phyloP scores from a whole-genome alignment of 2,888 invertebrate species.

The Cylindroiulus punctatus region DNA sequence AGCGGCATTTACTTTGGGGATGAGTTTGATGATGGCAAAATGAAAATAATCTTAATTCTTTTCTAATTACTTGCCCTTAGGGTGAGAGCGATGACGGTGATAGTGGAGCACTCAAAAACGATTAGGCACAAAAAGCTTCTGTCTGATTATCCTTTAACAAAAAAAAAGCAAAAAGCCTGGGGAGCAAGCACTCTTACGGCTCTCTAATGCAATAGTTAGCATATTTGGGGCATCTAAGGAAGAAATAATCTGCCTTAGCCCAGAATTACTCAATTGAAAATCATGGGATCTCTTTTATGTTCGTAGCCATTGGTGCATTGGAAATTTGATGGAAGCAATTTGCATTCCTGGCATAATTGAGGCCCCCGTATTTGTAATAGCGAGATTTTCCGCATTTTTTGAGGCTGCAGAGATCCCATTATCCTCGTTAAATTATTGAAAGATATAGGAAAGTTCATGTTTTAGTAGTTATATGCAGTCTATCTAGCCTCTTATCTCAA shows the following conservation, averaged over 20 bases:
- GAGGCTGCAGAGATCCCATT: slow-evolving; percentile 43
- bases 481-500: slow-evolving; percentile 8
- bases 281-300: slow-evolving; percentile 35
- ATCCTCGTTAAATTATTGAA: slow-evolving; percentile 36
- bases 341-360: slow-evolving; percentile 50
- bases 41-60: slow-evolving; percentile 49
- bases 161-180: slow-evolving; percentile 31
- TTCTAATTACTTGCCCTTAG: slow-evolving; percentile 48
- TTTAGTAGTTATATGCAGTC: slow-evolving; percentile 21
- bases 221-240: slow-evolving; percentile 29
- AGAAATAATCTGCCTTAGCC: slow-evolving; percentile 36
- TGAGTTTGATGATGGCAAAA: slow-evolving; percentile 49
- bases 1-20: not conserved
- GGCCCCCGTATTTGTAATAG: slow-evolving; percentile 21
- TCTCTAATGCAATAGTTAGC: slow-evolving; percentile 45
- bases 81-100: slow-evolving; percentile 47
- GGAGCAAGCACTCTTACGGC: not conserved
- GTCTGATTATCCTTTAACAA: slow-evolving; percentile 39
- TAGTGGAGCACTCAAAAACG: slow-evolving; percentile 43
- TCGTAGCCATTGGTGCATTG: slow-evolving; percentile 44
- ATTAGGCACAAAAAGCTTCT: slow-evolving; percentile 47
- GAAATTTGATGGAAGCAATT: slow-evolving; percentile 49
- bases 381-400: slow-evolving; percentile 47
- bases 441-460: slow-evolving; percentile 40
- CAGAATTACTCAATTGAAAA: slow-evolving; percentile 50